A percentile compares a stretch with the other conserved stretches of the same genome.
Evolutionary conservation across 1,140 invertebrate genomes (phyloP).

Genomic region (Ostrea edulis): DNA sequence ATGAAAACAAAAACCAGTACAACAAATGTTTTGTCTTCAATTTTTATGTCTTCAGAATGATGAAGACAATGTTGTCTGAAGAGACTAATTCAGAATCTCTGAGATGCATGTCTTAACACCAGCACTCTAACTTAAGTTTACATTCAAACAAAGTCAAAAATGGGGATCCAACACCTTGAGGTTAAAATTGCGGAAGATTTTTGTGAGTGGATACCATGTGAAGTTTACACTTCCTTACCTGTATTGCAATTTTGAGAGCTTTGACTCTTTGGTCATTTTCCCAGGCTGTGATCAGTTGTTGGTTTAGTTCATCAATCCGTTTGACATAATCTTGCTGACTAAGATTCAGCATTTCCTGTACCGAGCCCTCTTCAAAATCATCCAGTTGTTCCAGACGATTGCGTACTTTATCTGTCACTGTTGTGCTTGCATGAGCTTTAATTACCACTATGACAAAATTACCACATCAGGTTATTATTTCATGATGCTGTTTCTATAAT

Average conservation of each 20-base stretch:
- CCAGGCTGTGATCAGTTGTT: slow-evolving; percentile 94
- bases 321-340: slow-evolving; percentile 94
- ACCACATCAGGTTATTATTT: slow-evolving; percentile 18
- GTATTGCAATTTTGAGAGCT: slow-evolving; percentile 97
- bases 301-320: slow-evolving; percentile 93
- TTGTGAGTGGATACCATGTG: too few relatives aligned
- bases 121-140: too few relatives aligned
- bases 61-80: too few relatives aligned
- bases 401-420: slow-evolving; percentile 93
- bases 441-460: slow-evolving; percentile 85
- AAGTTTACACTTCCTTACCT: slow-evolving; percentile 79
- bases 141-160: too few relatives aligned
- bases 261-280: slow-evolving; percentile 95
- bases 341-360: slow-evolving; percentile 90
- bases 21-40: too few relatives aligned
- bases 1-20: too few relatives aligned
- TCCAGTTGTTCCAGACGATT: slow-evolving; percentile 95
- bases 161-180: too few relatives aligned
- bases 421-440: slow-evolving; percentile 83
- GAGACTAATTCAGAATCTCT: too few relatives aligned
- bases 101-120: too few relatives aligned
- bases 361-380: slow-evolving; percentile 92
- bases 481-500: not conserved
- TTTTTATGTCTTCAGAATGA: too few relatives aligned
- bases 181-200: too few relatives aligned